phyloP scores from a whole-genome alignment of 2,113 vertebrate species.

The Bostrychus sinensis region DNA sequence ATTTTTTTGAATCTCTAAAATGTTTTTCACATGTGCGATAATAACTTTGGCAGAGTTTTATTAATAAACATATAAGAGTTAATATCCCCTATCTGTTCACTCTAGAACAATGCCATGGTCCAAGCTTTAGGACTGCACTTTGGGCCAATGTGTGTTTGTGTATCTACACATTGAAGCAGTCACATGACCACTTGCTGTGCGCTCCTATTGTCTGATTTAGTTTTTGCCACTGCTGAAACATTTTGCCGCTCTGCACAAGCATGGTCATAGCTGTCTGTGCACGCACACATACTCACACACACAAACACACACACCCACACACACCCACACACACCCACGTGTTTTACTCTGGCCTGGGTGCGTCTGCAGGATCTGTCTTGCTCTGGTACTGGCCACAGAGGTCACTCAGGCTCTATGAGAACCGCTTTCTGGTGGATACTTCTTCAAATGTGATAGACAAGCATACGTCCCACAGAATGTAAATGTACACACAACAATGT shows the following conservation, averaged over 20 bases:
- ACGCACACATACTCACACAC: constrained; percentile 62
- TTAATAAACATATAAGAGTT: constrained; percentile 69
- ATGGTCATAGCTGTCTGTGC: constrained; percentile 61
- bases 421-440: constrained; percentile 16
- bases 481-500: neutral
- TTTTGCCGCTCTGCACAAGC: constrained; percentile 60
- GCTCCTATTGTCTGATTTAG: constrained; percentile 32
- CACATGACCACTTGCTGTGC: constrained; percentile 41
- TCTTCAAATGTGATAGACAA: constrained; percentile 16
- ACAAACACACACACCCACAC: too few relatives aligned
- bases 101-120: constrained; percentile 50
- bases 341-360: constrained; percentile 47
- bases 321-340: too few relatives aligned
- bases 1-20: constrained; percentile 63
- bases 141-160: too few relatives aligned
- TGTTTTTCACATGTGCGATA: constrained; percentile 75
- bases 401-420: constrained; percentile 50
- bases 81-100: constrained; percentile 46
- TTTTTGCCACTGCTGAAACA: constrained; percentile 38
- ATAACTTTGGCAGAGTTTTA: constrained; percentile 77
- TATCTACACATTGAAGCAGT: neutral
- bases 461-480: neutral
- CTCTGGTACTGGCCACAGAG: constrained; percentile 50
- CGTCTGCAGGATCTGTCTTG: constrained; percentile 40
- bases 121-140: constrained; percentile 40